Conservation (phyloP, 1,140 invertebrate genomes). For the Streblospio benedicti region DNA sequence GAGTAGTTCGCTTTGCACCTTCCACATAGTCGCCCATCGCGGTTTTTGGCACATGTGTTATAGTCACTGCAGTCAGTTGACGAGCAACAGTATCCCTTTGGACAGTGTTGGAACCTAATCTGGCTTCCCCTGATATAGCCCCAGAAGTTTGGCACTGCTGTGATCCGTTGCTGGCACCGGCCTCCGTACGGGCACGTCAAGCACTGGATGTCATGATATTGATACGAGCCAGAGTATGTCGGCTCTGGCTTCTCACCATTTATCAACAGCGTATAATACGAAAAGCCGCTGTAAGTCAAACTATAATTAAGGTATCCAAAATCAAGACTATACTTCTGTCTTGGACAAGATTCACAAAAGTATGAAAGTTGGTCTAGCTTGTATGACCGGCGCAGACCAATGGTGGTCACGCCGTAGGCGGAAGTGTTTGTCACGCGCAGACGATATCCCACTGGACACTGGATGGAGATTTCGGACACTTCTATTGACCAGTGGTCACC, state of each 20-base stretch:
- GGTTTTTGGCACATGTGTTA: slow-evolving; percentile 10
- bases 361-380: slow-evolving; percentile 15
- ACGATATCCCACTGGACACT: slow-evolving; percentile 12
- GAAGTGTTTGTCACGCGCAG: slow-evolving; percentile 13
- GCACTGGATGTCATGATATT: slow-evolving; percentile 13
- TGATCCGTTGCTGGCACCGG: slow-evolving; percentile 5
- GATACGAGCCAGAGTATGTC: slow-evolving; percentile 3
- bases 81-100: slow-evolving; percentile 13
- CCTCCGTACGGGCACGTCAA: slow-evolving; percentile 12
- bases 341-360: slow-evolving; percentile 12
- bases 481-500: slow-evolving; percentile 17
- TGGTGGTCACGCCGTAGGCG: slow-evolving; percentile 4
- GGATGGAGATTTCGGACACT: slow-evolving; percentile 8
- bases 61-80: slow-evolving; percentile 6
- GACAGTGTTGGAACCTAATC: slow-evolving; percentile 14
- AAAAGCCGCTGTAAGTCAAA: not conserved
- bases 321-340: slow-evolving; percentile 15
- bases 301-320: slow-evolving; percentile 13
- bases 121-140: slow-evolving; percentile 9
- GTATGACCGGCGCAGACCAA: slow-evolving; percentile 9
- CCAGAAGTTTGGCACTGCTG: slow-evolving; percentile 16
- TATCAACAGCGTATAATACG: slow-evolving; percentile 9
- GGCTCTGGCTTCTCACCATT: slow-evolving; percentile 8
- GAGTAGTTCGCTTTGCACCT: slow-evolving; percentile 10
- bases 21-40: not conserved